Evolutionary conservation across 2,888 invertebrate species (phyloP), one percentile per base, ranked within the genome.

Genomic region (Carpatolechia fugitivella): DNA sequence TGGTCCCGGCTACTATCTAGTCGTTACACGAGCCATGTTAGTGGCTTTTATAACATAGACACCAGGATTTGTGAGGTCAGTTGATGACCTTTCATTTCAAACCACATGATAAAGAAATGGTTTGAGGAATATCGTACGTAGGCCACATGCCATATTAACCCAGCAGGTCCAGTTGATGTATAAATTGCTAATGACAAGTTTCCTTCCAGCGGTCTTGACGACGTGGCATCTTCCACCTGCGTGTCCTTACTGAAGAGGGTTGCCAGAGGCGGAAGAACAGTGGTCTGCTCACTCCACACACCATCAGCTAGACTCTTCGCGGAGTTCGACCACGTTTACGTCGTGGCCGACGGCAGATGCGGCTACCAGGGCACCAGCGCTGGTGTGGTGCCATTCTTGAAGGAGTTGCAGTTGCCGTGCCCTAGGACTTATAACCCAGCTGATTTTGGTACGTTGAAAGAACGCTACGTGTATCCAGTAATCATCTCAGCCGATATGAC

Each of bases 231-330:
- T 59, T 93, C 95, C 10, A 98, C 98, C 62, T 98, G 98, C 75
- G 93, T 98, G 14, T 92, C 94, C 0, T 88, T 98, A 14, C 88
- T 98, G n/a, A 96, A 95, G 74, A 92, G 94, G 24, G 92, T 98
- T 49, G 97, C 98, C 0, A 91, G 94, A 56, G 94, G 94, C 0
- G 98, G 98, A 0, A 91, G 98, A 30, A 98, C 98, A 0, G 95
- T 99, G 5, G 93, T 99, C 55, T 98, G 98, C 74, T 98, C 98
- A 0, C 93, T 99, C 51, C 99, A 99, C 83, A 98, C 98, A n/a
- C 99, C 99, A 0, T 98, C 97, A 60, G 98, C 98, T 0, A 94
- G 95, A 63, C 91, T 98, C 50, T 98, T 99, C 80, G 93, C 96
- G 11, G 95, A 95, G 90, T 97, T 99, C 77, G 97, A 96, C 82